phyloP scores from a whole-genome alignment of 2,797 vertebrate species.

The Chromis chromis region DNA sequence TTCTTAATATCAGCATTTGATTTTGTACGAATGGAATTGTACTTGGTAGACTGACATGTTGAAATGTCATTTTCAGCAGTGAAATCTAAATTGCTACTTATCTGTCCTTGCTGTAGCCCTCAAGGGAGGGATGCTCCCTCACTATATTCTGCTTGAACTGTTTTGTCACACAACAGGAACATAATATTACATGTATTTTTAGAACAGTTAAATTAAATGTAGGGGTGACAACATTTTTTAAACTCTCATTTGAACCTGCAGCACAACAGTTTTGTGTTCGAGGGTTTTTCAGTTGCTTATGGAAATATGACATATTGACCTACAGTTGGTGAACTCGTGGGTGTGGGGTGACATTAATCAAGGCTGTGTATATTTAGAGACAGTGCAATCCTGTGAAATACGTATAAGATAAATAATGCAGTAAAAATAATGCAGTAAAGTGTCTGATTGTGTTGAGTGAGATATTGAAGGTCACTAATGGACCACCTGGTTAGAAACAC shows the following conservation, averaged over 20 bases:
- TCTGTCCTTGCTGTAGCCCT: not conserved
- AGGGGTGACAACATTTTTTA: not conserved
- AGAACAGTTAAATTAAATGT: too few species aligned
- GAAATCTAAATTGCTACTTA: too few species aligned
- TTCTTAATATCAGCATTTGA: too few species aligned
- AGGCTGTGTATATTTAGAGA: not conserved
- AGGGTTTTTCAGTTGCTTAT: not conserved
- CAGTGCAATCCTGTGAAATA: slow-evolving; percentile 12
- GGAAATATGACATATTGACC: not conserved
- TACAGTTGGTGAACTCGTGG: slow-evolving; percentile 9
- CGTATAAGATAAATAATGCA: slow-evolving; percentile 7
- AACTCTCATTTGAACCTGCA: not conserved
- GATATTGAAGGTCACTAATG: not conserved
- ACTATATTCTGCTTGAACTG: not conserved
- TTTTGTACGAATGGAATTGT: too few species aligned
- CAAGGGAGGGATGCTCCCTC: not conserved
- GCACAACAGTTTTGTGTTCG: not conserved
- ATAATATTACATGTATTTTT: too few species aligned
- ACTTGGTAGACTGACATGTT: too few species aligned
- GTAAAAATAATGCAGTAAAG: not conserved
- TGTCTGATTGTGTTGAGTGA: not conserved
- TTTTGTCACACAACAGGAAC: not conserved
- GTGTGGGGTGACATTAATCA: slow-evolving; percentile 11
- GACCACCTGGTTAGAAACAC: not conserved
- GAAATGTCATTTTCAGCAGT: too few species aligned